Conservation (phyloP, 35 echinoderm and acorn worm species). For the Apostichopus japonicus region DNA sequence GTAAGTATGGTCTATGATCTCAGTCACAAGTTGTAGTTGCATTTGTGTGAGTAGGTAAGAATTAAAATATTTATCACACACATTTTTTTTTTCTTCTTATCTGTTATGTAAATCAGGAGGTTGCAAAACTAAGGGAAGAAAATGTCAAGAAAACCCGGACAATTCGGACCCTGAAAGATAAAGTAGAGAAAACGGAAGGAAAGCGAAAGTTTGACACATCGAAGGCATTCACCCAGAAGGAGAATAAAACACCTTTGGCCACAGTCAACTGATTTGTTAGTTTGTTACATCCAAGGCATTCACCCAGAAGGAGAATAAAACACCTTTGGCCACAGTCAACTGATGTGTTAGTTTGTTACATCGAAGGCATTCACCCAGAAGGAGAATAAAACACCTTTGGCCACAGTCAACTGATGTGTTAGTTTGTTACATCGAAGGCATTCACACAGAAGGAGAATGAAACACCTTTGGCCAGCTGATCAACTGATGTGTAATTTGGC, state of each 20-base stretch:
- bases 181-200: slow-evolving; percentile 43
- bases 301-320: slow-evolving; percentile 63
- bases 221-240: slow-evolving; percentile 67
- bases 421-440: slow-evolving; percentile 36
- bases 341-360: background rate
- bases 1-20: too few relatives aligned
- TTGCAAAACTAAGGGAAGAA: slow-evolving; percentile 80
- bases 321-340: slow-evolving; percentile 61
- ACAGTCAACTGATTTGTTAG: slow-evolving; percentile 52
- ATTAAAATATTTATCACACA: too few relatives aligned
- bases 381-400: slow-evolving; percentile 69
- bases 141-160: slow-evolving; percentile 60
- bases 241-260: slow-evolving; percentile 64
- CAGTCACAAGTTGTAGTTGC: too few relatives aligned
- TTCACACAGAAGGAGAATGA: slow-evolving; percentile 71
- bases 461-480: slow-evolving; percentile 41
- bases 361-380: slow-evolving; percentile 69
- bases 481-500: slow-evolving; percentile 28
- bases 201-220: slow-evolving; percentile 72
- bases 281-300: slow-evolving; percentile 69
- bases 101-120: slow-evolving; percentile 58
- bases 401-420: slow-evolving; percentile 40
- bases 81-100: too few relatives aligned
- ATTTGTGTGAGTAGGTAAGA: too few relatives aligned
- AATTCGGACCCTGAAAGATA: slow-evolving; percentile 43